A percentile compares a stretch with the other conserved stretches of the same genome.
Evolutionary conservation across 2,113 vertebrate genomes (phyloP).

Genomic region (Pachypanchax playfairii): DNA sequence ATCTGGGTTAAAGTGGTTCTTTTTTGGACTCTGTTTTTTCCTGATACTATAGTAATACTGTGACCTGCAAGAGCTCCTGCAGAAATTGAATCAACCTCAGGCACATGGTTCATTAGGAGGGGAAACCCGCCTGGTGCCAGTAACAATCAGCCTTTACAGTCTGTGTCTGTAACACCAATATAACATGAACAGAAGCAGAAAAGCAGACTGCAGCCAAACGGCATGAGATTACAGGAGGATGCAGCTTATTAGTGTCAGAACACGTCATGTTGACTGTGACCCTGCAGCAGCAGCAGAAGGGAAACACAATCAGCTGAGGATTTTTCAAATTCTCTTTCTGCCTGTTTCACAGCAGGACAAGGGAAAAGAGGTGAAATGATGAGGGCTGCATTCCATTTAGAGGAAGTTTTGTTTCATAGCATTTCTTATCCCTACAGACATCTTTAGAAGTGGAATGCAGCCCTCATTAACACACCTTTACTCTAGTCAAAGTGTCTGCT

Average conservation of each 20-base stretch:
- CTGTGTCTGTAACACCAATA: constrained; percentile 5
- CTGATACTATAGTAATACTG: background rate
- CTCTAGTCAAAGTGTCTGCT: too few relatives aligned
- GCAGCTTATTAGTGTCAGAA: background rate
- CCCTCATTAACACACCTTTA: too few relatives aligned
- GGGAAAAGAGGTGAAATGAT: too few relatives aligned
- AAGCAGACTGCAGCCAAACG: background rate
- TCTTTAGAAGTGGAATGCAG: too few relatives aligned
- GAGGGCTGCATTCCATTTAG: too few relatives aligned
- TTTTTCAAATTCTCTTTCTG: background rate
- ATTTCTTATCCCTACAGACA: too few relatives aligned
- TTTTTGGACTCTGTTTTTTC: background rate
- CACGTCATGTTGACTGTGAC: background rate
- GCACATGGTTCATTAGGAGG: constrained; percentile 3
- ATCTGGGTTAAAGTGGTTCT: background rate
- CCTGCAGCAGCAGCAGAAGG: background rate
- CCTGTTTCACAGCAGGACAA: too few relatives aligned
- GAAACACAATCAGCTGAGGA: background rate
- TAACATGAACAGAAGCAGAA: background rate
- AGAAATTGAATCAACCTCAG: background rate
- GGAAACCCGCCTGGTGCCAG: background rate
- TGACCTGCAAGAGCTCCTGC: background rate
- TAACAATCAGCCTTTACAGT: background rate
- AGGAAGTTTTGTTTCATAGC: too few relatives aligned
- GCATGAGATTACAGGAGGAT: background rate